A percentile compares a stretch with the other conserved stretches of the same genome.
Evolutionary conservation across 2,113 vertebrate genomes (phyloP).

Genomic region (Pogona vitticeps): DNA sequence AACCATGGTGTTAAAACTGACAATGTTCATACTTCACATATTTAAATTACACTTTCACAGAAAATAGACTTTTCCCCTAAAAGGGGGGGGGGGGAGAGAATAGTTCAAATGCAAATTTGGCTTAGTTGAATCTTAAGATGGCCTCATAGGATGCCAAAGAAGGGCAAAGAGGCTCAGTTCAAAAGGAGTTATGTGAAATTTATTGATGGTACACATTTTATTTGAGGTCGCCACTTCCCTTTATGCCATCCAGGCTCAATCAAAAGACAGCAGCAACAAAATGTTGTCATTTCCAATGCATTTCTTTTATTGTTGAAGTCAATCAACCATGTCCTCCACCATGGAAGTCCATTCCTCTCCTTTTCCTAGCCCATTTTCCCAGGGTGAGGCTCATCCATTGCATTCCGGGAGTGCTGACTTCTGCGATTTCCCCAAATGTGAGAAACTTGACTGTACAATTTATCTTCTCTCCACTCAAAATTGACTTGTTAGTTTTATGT

Average conservation of each 20-base stretch:
- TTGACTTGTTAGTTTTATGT: too few species aligned
- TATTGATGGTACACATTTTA: neutral
- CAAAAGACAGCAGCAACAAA: too few species aligned
- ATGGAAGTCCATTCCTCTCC: neutral
- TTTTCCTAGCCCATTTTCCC: too few species aligned
- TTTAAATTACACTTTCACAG: slow-evolving; percentile 17
- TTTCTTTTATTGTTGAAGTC: neutral
- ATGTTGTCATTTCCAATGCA: too few species aligned
- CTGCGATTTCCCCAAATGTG: too few species aligned
- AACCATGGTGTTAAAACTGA: slow-evolving; percentile 34
- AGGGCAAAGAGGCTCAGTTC: neutral
- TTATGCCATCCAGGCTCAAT: neutral
- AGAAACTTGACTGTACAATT: too few species aligned
- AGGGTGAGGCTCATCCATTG: too few species aligned
- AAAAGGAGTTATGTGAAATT: neutral
- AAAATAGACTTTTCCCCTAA: neutral
- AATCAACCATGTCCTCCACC: neutral
- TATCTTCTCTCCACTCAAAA: too few species aligned
- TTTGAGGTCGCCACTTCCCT: neutral
- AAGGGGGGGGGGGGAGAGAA: neutral
- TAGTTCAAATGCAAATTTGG: neutral
- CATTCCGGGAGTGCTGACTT: too few species aligned
- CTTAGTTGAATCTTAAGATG: neutral
- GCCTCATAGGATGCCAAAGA: neutral
- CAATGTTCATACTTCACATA: slow-evolving; percentile 31